Conservation (phyloP, 1,140 invertebrate genomes). For the Plectus sambesii region DNA sequence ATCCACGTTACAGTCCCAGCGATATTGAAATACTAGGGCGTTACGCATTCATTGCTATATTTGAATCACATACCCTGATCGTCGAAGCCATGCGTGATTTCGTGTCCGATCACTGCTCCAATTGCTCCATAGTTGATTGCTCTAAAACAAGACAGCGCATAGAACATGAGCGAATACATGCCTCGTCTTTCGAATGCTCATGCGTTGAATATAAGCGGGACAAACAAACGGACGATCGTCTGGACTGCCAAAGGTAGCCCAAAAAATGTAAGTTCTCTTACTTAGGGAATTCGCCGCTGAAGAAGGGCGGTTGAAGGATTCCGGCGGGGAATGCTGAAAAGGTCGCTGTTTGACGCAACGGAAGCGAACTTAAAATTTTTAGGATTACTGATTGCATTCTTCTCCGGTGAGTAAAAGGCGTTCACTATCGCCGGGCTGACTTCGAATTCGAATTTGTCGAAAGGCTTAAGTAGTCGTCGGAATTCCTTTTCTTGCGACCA, state of each 20-base stretch:
- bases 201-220: conserved; percentile 3
- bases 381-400: conserved; percentile 56
- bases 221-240: neutral
- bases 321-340: conserved; percentile 55
- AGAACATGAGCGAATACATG: conserved; percentile 8
- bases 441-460: conserved; percentile 51
- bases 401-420: conserved; percentile 56
- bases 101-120: conserved; percentile 52
- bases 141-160: conserved; percentile 38
- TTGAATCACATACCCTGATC: conserved; percentile 14
- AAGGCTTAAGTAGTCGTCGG: conserved; percentile 48
- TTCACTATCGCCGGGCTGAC: conserved; percentile 52
- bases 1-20: no score
- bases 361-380: conserved; percentile 9
- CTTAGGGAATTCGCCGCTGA: conserved; percentile 53
- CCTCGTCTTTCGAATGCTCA: conserved; percentile 7
- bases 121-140: conserved; percentile 51
- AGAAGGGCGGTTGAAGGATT: conserved; percentile 58
- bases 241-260: no score
- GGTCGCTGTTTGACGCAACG: conserved; percentile 15
- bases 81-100: conserved; percentile 53
- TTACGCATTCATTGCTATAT: no score
- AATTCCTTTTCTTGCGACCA: conserved; percentile 51
- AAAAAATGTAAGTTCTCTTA: conserved; percentile 41
- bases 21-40: no score